Base-by-base conservation (phyloP, 2,888 invertebrate genomes). In the Imbricaverruca yamaguchii region DNA sequence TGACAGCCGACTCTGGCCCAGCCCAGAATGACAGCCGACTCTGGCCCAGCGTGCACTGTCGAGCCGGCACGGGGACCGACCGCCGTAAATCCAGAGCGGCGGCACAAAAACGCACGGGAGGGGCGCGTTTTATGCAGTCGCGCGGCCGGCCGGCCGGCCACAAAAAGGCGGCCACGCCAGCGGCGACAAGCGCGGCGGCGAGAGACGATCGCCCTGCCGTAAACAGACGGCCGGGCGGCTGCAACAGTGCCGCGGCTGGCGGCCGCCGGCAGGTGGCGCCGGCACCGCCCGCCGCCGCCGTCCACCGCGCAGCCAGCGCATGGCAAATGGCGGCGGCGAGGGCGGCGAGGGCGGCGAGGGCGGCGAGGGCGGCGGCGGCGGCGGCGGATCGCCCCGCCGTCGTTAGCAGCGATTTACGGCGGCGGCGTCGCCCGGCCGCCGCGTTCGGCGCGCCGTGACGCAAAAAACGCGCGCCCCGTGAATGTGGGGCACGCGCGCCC, bases 21-120 rank as follows among this genome's bases (percentile, higher is more conserved):
- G 39, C 39, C 39, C 39, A 39, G 39, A 39, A 39, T 39, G 39
- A 39, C 39, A 39, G 39, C 39, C 39, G 4, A 39, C 39, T 39
- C 39, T 39, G 39, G 39, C 39, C 39, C 39, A 39, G 39, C 39
- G 39, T 39, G 39, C 39, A 39, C 39, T 4, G 39, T 39, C 39
- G 39, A 39, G 39, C 39, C 39, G 39, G 39, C 39, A 39, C 39
- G 39, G 39, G 39, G 39, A 39, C 39, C 53, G 21, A 23, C 53
- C 8, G 15, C 74, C 74, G 74, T 74, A 74, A 74, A 74, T 74
- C 55, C 74, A 55, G 74, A 18, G 74, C 53, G 55, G 74, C 53
- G 39, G 21, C 10, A 74, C 74, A 74, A 74, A 74, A 55, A 74
- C 39, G 25, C 39, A 39, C 39, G 39, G 39, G 39, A 39, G 39